These are phyloP conservation scores for Cromileptes altivelis DNA, from an alignment of 2,113 vertebrate species.

Conservation along the genomic window DNA sequence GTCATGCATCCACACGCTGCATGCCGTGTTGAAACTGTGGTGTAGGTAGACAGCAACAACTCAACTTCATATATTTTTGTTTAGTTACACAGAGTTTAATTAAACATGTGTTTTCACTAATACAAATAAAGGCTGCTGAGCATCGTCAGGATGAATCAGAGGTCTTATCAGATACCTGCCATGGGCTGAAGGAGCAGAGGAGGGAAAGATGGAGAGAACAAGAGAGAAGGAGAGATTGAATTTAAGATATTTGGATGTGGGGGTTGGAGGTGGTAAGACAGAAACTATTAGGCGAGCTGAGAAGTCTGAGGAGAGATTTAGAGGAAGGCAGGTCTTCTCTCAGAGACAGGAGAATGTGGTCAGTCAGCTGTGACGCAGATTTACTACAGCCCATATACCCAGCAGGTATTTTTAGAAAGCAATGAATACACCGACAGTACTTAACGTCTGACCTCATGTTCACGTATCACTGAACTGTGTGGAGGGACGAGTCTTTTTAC, in stretches of 20 bases:
- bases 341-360: not conserved
- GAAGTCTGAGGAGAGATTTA: not conserved
- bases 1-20: too few relatives aligned
- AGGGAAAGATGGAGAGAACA: conserved; percentile 18
- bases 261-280: not conserved
- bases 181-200: conserved; percentile 5
- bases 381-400: not conserved
- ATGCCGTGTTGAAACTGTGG: too few relatives aligned
- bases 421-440: not conserved
- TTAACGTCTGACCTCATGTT: not conserved
- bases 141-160: conserved; percentile 16
- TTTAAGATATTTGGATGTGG: conserved; percentile 36
- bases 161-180: conserved; percentile 32
- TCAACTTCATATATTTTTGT: not conserved
- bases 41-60: too few relatives aligned
- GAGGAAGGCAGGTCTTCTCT: not conserved
- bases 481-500: too few relatives aligned
- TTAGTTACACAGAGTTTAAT: not conserved
- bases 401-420: conserved; percentile 6
- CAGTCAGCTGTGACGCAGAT: not conserved
- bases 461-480: not conserved
- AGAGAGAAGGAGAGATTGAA: conserved; percentile 52
- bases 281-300: conserved; percentile 13
- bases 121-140: conserved; percentile 16
- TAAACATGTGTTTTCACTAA: not conserved